Percentiles rank a stretch among this genome's conserved stretches.
These are phyloP conservation scores for Cyprinodon diabolis DNA, from an alignment of 2,797 vertebrate species.

Conservation along the genomic window DNA sequence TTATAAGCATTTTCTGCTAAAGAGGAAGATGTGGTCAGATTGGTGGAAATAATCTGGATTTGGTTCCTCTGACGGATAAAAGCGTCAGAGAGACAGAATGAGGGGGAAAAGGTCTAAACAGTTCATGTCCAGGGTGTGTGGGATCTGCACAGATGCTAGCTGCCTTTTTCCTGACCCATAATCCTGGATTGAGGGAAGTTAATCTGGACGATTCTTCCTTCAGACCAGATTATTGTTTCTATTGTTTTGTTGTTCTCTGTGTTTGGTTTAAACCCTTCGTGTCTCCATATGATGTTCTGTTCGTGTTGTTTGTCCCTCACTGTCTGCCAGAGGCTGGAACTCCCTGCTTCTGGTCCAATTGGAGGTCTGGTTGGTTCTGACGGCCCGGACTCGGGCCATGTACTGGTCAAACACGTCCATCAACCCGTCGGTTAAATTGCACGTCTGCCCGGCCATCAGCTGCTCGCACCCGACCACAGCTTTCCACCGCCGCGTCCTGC, in stretches of 20 bases:
- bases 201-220: too few species aligned
- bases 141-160: too few species aligned
- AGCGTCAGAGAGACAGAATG: too few species aligned
- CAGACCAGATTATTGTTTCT: too few species aligned
- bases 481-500: slow-evolving; percentile 55
- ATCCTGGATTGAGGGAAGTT: too few species aligned
- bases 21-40: too few species aligned
- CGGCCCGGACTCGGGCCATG: slow-evolving; percentile 55
- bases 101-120: too few species aligned
- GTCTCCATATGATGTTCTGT: not conserved
- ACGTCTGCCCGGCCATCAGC: slow-evolving; percentile 46
- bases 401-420: slow-evolving; percentile 31
- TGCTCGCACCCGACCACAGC: slow-evolving; percentile 39
- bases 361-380: slow-evolving; percentile 43
- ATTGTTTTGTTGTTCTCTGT: not conserved
- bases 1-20: too few species aligned
- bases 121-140: too few species aligned
- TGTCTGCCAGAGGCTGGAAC: slow-evolving; percentile 68
- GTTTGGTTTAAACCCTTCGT: not conserved
- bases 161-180: too few species aligned
- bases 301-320: slow-evolving; percentile 47
- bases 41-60: too few species aligned
- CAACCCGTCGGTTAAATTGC: slow-evolving; percentile 60
- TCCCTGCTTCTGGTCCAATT: slow-evolving; percentile 49
- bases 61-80: too few species aligned